Conservation (phyloP, 2,888 invertebrate genomes). For the Protophormia terraenovae region DNA sequence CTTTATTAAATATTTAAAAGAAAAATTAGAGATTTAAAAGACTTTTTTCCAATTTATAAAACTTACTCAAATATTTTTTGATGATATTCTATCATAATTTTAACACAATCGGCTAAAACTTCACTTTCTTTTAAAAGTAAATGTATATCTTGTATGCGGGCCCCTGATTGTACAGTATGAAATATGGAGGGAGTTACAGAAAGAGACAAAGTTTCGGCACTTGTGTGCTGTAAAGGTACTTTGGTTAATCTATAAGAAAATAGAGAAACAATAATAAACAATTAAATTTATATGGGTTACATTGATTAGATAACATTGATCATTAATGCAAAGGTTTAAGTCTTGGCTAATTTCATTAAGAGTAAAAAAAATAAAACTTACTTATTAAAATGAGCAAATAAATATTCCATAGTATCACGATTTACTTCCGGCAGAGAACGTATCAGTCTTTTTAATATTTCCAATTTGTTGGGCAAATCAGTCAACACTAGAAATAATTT, state of each 20-base stretch:
- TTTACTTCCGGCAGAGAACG: slow-evolving; percentile 79
- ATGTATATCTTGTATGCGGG: slow-evolving; percentile 76
- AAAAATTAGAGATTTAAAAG: slow-evolving; percentile 23
- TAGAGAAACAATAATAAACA: not conserved
- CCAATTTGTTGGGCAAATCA: slow-evolving; percentile 75
- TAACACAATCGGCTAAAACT: slow-evolving; percentile 77
- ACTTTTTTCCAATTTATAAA: not conserved
- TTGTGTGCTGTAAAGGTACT: slow-evolving; percentile 78
- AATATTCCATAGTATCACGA: slow-evolving; percentile 78
- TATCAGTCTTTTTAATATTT: slow-evolving; percentile 78
- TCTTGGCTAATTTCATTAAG: not conserved
- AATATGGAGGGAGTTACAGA: slow-evolving; percentile 79
- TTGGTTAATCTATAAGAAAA: slow-evolving; percentile 75
- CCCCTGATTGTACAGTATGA: slow-evolving; percentile 76
- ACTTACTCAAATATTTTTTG: slow-evolving; percentile 79
- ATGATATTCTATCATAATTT: slow-evolving; percentile 79
- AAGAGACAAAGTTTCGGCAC: slow-evolving; percentile 78
- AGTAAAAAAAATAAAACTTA: slow-evolving; percentile 63
- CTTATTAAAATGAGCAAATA: slow-evolving; percentile 79
- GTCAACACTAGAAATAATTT: slow-evolving; percentile 73
- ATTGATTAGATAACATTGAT: slow-evolving; percentile 18
- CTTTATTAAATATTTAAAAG: slow-evolving; percentile 36
- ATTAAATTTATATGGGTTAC: slow-evolving; percentile 4
- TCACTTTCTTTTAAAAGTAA: slow-evolving; percentile 77
- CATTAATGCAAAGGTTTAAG: not conserved